Base-by-base conservation (phyloP, 2,797 vertebrate species). In the Halcyon leucocephala region DNA sequence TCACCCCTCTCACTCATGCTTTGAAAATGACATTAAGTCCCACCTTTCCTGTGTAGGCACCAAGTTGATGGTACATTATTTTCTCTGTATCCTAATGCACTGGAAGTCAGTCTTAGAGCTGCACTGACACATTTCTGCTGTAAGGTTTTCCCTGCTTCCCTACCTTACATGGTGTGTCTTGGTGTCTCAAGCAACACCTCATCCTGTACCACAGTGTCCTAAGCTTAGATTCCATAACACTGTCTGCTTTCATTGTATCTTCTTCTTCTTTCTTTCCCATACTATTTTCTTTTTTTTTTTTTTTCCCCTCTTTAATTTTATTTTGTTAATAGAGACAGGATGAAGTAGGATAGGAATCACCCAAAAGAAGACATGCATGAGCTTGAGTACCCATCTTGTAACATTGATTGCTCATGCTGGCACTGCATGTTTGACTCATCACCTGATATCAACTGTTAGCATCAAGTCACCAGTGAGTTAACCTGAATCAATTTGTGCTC, bases 151-250 rank as follows among this genome's bases (percentile, higher is more conserved):
- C 48, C 20, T 48, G 12, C 15, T 87, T 82, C 58, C 35, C 44
- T 74, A 19, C 29, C 19, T 54, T 71, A 12, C 5, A 12, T 7
- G 19, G 6, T 18, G 10, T 61, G 19, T 48, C 5, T 4, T 35
- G 12, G 10, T 41, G 10, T 37, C 15, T 44, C 44, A 74, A 24
- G 35, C 46, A 66, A 12, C 13, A 37, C 2, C 10, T 20, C 49
- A 25, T 9, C 24, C 33, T 61, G 14, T 0, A 0, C 17, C 4
- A 8, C 35, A 46, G 39, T 28, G 17, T 25, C 39, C 24, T 51
- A 42, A 7, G 7, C n/a, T 66, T 44, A 74, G n/a, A 5, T 64
- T 15, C 65, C 25, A 4, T 20, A 49, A 37, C 7, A 7, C 4
- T 78, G 4, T 26, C 14, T 86, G 55, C 26, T 17, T 62, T 49